Evolutionary conservation across 2,113 vertebrate species (phyloP), one percentile per base, ranked within the genome.

Genomic region (Sinocyclocheilus rhinocerous): DNA sequence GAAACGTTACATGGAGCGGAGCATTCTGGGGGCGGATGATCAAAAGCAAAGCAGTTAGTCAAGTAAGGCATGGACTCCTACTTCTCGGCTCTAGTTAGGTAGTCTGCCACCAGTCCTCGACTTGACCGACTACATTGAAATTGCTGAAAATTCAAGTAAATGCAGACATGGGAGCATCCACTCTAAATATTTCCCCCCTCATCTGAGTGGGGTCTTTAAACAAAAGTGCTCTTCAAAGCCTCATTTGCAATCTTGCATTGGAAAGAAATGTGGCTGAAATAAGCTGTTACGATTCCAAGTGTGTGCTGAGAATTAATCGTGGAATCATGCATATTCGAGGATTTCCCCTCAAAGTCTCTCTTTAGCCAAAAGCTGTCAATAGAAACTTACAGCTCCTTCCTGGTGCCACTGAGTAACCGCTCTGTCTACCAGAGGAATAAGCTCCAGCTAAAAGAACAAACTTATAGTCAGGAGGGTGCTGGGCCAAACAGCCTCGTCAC

Each of bases 371-470:
- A 2, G 50, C n/a, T 57, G 26, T 59, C 76, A 8, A 36, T 1
- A 29, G 22, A 81, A 4, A 96, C 94, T 94, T 95, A 95, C 95
- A 95, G 93, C 93, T 91, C 91, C 91, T 91, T 93, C 94, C 89
- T 87, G 94, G 92, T 91, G 93, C 91, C 93, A 95, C 88, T 92
- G 95, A 94, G 95, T 94, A 95, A 94, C 93, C 91, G 89, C 91
- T 95, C 92, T 95, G 94, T 93, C 91, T 93, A 95, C 91, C 94
- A 94, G 94, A 89, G 91, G 93, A 92, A 94, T 92, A 95, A 92
- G 90, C 91, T 95, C 94, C 95, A 94, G 94, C 92, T 93, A 94
- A 90, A 92, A 22, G 33, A 39, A 45, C 24, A 42, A 65, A 24
- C 29, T 9, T 1, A 13, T 15, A 6, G 52, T 79, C 29, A 39